Base-by-base conservation (phyloP, 2,113 vertebrate genomes). In the Gorilla gorilla region DNA sequence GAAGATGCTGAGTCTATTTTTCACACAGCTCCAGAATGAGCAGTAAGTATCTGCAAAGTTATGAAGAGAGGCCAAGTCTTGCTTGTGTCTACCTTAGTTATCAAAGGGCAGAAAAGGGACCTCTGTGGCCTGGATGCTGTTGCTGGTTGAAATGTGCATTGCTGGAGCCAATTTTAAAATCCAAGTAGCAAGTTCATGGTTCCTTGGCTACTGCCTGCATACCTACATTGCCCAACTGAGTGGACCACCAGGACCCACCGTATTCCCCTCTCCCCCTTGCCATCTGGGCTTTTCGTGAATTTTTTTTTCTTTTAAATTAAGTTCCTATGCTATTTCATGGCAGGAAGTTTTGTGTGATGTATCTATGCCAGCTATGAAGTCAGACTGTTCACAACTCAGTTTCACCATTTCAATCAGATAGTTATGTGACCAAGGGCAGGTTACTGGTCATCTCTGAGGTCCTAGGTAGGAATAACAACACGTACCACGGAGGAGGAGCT, bases 301-400 rank as follows among this genome's bases (percentile, higher is more conserved):
- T 48, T 0, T 20, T 90, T 40, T 87, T 82, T 48, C 52, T 66
- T 92, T 96, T 50, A 66, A 90, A 84, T 92, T 92, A 94, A 75
- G n/a, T 80, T 55, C 2, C 43, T 94, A 45, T 89, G 48, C 45
- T 89, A 55, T 81, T 45, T 64, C 35, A 78, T 43, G 25, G 9
- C 43, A 66, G 11, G 11, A 92, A 88, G 3, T 18, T 76, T 96
- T 40, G 35, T 25, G 38, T 25, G 6, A 45, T 72, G 5, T 30
- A 89, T 17, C 12, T 38, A 85, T 20, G 13, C 3, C 18, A 64
- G 25, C 59, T 89, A 35, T 66, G 73, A 75, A 23, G 40, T 40
- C 64, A 87, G 55, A 27, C 0, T 57, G 12, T 87, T 89, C n/a
- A 59, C 20, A 79, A 52, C 11, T 50, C 59, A 50, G 4, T 93